A percentile compares a stretch with the other conserved stretches of the same genome.
These are phyloP conservation scores for Sylvilagus bachmani DNA, from an alignment of 2,113 vertebrate species.

Conservation along the genomic window DNA sequence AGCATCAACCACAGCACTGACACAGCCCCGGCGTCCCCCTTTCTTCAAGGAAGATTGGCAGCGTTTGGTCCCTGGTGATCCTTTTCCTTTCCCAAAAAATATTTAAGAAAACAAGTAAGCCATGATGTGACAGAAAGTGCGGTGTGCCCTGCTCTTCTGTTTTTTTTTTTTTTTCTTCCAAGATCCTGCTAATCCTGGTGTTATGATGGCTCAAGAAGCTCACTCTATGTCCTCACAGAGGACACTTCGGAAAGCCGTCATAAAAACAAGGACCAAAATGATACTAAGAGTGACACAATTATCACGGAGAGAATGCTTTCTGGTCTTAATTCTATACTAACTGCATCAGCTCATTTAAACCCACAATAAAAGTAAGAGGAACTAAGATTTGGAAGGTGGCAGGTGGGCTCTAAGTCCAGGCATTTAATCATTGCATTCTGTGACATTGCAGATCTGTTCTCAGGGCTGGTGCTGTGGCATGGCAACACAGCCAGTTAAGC, in stretches of 20 bases:
- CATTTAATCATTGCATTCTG: background rate
- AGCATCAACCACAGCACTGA: background rate
- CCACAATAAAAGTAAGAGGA: background rate
- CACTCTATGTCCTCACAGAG: background rate
- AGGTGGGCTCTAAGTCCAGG: background rate
- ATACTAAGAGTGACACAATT: background rate
- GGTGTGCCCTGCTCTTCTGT: background rate
- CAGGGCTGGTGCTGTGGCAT: too few species aligned
- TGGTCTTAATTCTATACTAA: background rate
- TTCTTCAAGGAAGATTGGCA: slow-evolving; percentile 15
- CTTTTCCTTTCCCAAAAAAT: background rate
- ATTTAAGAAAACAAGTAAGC: background rate
- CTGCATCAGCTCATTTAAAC: background rate
- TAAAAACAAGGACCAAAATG: background rate
- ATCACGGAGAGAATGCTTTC: background rate
- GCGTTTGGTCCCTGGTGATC: background rate
- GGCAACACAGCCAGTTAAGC: too few species aligned
- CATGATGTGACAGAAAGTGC: background rate
- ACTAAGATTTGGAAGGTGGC: background rate
- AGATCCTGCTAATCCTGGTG: background rate
- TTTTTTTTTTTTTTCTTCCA: background rate
- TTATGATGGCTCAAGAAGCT: background rate
- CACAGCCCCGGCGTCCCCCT: background rate
- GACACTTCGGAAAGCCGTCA: background rate
- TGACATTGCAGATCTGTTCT: background rate